These are phyloP conservation scores for Mesocricetus auratus DNA, from an alignment of 2,113 vertebrate species.

Conservation along the genomic window DNA sequence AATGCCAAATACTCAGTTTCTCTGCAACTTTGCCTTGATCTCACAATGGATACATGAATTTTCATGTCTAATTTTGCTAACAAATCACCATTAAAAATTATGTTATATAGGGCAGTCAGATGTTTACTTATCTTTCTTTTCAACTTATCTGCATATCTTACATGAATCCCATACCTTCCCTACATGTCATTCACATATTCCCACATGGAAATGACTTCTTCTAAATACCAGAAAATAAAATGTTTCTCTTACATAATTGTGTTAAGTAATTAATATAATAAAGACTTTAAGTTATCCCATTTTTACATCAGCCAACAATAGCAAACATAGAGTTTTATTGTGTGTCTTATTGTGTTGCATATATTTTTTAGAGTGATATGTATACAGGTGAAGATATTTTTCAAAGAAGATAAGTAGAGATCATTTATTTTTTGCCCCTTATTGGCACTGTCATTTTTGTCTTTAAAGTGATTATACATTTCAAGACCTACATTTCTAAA, in stretches of 20 bases:
- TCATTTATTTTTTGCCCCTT: not conserved
- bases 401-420: not conserved
- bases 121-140: not conserved
- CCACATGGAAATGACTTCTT: not conserved
- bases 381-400: not conserved
- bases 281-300: not conserved
- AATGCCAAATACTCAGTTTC: not conserved
- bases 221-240: constrained; percentile 19
- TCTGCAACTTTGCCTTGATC: not conserved
- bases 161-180: not conserved
- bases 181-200: not conserved
- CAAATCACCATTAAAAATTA: not conserved
- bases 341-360: not conserved
- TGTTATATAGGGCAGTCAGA: not conserved
- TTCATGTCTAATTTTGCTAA: not conserved
- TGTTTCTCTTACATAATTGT: constrained; percentile 19
- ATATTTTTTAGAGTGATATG: not conserved
- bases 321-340: not conserved
- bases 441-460: not conserved
- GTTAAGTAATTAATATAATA: not conserved
- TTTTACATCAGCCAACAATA: not conserved
- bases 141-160: not conserved
- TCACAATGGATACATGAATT: not conserved
- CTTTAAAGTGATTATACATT: constrained; percentile 41
- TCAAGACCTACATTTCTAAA: not conserved